Evolutionary conservation across 1,140 invertebrate genomes (phyloP), one percentile per base, ranked within the genome.

Genomic region (Papilio helenus): DNA sequence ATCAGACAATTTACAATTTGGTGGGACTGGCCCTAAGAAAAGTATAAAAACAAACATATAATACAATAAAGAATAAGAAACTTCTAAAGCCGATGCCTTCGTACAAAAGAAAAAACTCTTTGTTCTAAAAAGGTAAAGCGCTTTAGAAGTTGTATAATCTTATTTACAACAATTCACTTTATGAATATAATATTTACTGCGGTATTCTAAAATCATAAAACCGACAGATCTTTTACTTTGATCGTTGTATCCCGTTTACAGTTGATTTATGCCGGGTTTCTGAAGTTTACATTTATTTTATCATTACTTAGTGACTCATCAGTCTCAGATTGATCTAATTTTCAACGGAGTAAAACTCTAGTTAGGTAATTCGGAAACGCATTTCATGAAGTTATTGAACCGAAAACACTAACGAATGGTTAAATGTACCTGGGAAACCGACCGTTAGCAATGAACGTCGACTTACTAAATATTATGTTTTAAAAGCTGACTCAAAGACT

Each of bases 71-170:
- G n/a, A 58, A 23, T 10, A 58, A 58, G 10, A 29, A 12, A 26
- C 3, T 14, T 65, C 8, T 20, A 58, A 58, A 58, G 20, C 34
- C 5, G 34, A 39, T 39, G 34, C 8, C 34, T 39, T 58, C 55
- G n/a, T 58, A 58, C 20, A 58, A 58, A 2, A 10, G 5, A 20
- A 18, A 23, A 58, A 58, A 58, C 23, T 20, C 55, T 58, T 58
- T 58, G 55, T 58, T 58, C n/a, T 26, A 58, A 58, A 65, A 65
- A 65, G 12, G 61, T 29, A 65, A 34, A 65, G 61, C 12, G 29
- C 26, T 5, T 16, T 14, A 65, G 58, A 65, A 65, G 61, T 65
- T 65, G 61, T 65, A 29, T 29, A 65, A 65, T 65, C 14, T 16
- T 65, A 10, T 65, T 65, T 16, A 29, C 61, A 65, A 65, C 61